Percentiles rank a stretch among this genome's conserved stretches.
Conservation (phyloP, 2,113 vertebrate genomes). For the Cochlearius cochlearius region DNA sequence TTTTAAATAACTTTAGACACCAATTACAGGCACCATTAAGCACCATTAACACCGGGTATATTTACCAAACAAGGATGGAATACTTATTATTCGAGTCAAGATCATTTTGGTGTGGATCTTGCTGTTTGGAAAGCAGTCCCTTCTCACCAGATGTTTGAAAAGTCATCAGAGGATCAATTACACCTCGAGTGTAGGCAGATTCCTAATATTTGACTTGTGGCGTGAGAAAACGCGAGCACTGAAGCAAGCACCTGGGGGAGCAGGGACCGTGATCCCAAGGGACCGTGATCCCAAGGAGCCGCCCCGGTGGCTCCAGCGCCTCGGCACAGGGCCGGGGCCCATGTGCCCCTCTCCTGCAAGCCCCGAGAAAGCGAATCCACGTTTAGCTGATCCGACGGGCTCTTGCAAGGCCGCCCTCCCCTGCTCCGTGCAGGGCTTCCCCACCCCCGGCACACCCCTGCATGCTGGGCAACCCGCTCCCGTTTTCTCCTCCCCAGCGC, state of each 20-base stretch:
- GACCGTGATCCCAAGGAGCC: fast-evolving
- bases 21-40: slow-evolving; percentile 83
- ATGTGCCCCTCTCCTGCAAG: neutral
- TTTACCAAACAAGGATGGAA: slow-evolving; percentile 72
- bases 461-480: fast-evolving
- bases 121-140: neutral
- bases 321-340: fast-evolving
- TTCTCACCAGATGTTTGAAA: neutral
- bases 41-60: slow-evolving; percentile 71
- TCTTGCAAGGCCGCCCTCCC: fast-evolving
- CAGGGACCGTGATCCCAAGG: fast-evolving
- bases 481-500: fast-evolving
- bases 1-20: slow-evolving; percentile 84
- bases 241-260: neutral
- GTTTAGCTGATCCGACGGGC: fast-evolving
- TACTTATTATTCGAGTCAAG: slow-evolving; percentile 36
- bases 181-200: neutral
- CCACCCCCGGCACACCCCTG: neutral
- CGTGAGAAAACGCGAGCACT: neutral
- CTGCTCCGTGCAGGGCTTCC: fast-evolving
- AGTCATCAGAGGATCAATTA: neutral
- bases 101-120: slow-evolving; percentile 3
- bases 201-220: neutral
- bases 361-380: fast-evolving
- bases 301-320: fast-evolving